Base-by-base conservation (phyloP, 2,888 invertebrate species). In the Zygogramma bicolorata region DNA sequence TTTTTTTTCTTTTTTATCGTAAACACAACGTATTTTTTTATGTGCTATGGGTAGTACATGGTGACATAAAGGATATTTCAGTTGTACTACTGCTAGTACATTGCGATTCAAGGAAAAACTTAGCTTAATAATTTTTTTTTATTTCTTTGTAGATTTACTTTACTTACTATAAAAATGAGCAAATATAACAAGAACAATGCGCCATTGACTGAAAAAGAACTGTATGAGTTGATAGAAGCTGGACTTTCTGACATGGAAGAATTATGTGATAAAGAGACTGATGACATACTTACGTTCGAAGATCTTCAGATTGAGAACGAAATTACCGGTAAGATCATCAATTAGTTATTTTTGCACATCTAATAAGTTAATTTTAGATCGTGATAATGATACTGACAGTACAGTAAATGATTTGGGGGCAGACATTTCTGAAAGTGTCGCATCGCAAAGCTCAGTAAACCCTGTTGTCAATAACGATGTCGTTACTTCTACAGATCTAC, bases 401-500 rank as follows among this genome's bases (percentile, higher is more conserved):
- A 25, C 25, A 59, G 59, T 25, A 25, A 59, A 59, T 59, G 10
- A 59, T 59, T 57, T 18, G 57, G 22, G 20, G 3, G 2, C 57
- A 57, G 57, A 59, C 6, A 34, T 61, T 61, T 61, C 42, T 62
- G 62, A 20, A 62, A 62, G 62, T 62, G 61, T 61, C 34, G 18
- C 61, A 15, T 29, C 61, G 61, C 34, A 34, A 34, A 31, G 61
- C 31, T 61, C 62, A 42, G 62, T 42, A 62, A 42, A 22, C 62
- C 42, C 40, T 42, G 62, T 62, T 62, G 62, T 40, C 62, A 62
- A 62, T 42, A 62, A 62, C 42, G 27, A 62, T 62, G 42, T 40
- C 25, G 27, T 42, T 62, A 42, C 42, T 42, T 42, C 62, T 62
- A 38, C 2, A 53, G 10, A 53, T 53, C 53, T 53, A 53, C 18